These are phyloP conservation scores for Ctenomys sociabilis DNA, from an alignment of 2,113 vertebrate genomes.

Conservation along the genomic window DNA sequence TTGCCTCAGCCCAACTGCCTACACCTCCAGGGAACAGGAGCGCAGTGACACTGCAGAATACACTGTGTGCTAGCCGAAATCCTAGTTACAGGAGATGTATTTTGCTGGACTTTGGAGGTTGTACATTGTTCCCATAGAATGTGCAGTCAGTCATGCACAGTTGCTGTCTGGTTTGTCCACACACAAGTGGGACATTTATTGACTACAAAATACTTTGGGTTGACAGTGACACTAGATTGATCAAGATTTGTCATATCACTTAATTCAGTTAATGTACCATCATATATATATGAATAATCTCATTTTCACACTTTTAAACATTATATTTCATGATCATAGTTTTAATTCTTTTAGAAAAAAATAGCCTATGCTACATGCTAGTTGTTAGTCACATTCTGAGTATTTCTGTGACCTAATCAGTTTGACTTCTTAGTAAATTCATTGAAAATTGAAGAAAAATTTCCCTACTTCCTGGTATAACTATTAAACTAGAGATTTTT, in stretches of 20 bases:
- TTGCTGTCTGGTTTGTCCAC: constrained; percentile 26
- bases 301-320: not conserved
- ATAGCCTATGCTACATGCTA: not conserved
- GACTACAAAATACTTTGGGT: constrained; percentile 46
- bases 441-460: not conserved
- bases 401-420: constrained; percentile 14
- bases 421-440: not conserved
- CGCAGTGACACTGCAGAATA: no score
- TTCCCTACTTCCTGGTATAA: not conserved
- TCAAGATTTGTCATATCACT: not conserved
- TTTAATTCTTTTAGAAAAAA: not conserved
- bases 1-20: not conserved
- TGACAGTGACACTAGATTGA: not conserved
- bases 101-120: constrained; percentile 20
- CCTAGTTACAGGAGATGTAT: constrained; percentile 15
- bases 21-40: not conserved
- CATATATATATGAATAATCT: not conserved
- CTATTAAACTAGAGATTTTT: not conserved
- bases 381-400: not conserved
- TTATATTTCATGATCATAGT: not conserved
- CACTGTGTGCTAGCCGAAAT: not conserved
- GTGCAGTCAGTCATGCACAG: constrained; percentile 37
- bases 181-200: not conserved
- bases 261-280: not conserved
- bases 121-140: constrained; percentile 13